Evolutionary conservation across 2,888 invertebrate genomes (phyloP).

Genomic region (Pteria penguin): DNA sequence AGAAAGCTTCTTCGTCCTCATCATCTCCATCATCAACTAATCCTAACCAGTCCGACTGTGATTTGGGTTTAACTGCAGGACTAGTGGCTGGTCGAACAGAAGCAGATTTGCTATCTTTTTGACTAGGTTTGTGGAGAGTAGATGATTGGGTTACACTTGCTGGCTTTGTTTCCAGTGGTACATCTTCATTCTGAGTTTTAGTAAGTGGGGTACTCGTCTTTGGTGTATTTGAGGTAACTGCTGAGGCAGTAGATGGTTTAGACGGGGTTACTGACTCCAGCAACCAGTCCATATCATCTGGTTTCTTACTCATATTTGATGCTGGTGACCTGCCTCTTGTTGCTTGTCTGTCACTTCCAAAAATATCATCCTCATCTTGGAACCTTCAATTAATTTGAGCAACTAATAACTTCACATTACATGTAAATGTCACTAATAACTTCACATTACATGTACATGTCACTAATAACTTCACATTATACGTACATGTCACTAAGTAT

Average conservation of each 20-base stretch:
- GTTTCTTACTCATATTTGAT: constrained; percentile 40
- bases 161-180: constrained; percentile 22
- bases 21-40: constrained; percentile 32
- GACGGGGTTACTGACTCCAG: constrained; percentile 57
- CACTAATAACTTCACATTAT: no score
- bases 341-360: constrained; percentile 66
- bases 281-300: constrained; percentile 74
- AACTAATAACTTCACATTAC: no score
- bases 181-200: constrained; percentile 29
- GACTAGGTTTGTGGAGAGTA: constrained; percentile 24
- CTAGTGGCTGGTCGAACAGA: not conserved
- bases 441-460: no score
- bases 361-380: constrained; percentile 83
- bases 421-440: no score
- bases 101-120: constrained; percentile 11
- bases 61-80: constrained; percentile 49
- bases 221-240: constrained; percentile 20
- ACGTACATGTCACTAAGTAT: no score
- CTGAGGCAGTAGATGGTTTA: constrained; percentile 23
- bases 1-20: constrained; percentile 40
- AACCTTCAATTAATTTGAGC: no score
- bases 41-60: constrained; percentile 58
- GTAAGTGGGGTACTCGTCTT: constrained; percentile 1
- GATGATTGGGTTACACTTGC: constrained; percentile 12
- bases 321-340: constrained; percentile 51